These are phyloP conservation scores for Meriones psammophilus DNA, from an alignment of 2,797 vertebrate genomes.

Conservation along the genomic window DNA sequence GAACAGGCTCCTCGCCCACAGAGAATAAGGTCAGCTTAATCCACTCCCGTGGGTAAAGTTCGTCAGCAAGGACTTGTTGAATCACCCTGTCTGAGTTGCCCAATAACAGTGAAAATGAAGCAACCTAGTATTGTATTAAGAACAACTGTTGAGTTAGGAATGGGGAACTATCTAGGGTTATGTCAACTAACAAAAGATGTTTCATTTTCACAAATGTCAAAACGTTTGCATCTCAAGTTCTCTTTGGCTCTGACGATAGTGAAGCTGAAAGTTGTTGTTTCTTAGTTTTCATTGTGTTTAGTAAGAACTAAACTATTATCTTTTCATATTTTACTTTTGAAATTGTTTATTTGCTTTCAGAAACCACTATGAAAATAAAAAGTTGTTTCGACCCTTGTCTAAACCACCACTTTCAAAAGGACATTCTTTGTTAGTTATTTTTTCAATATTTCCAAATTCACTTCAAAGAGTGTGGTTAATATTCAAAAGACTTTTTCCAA, in stretches of 20 bases:
- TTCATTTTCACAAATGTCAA: conserved; percentile 64
- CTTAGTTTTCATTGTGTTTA: conserved; percentile 22
- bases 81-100: neutral
- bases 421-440: conserved; percentile 78
- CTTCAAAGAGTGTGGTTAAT: conserved; percentile 78
- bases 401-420: conserved; percentile 60
- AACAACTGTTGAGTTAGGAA: conserved; percentile 40
- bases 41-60: conserved; percentile 23
- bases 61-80: conserved; percentile 54
- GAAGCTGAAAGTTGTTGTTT: conserved; percentile 25
- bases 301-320: conserved; percentile 53
- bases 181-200: conserved; percentile 35
- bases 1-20: neutral
- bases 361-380: conserved; percentile 73
- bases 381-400: conserved; percentile 48
- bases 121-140: conserved; percentile 42
- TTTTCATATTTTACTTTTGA: conserved; percentile 72
- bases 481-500: conserved; percentile 76
- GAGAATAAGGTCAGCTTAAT: conserved; percentile 23
- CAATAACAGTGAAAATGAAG: conserved; percentile 51
- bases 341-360: conserved; percentile 60
- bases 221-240: conserved; percentile 64
- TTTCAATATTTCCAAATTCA: conserved; percentile 73
- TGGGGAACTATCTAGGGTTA: conserved; percentile 43
- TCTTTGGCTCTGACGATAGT: conserved; percentile 58